Evolutionary conservation across 2,888 invertebrate genomes (phyloP), one percentile per base, ranked within the genome.

Genomic region (Cheilosia urbana): DNA sequence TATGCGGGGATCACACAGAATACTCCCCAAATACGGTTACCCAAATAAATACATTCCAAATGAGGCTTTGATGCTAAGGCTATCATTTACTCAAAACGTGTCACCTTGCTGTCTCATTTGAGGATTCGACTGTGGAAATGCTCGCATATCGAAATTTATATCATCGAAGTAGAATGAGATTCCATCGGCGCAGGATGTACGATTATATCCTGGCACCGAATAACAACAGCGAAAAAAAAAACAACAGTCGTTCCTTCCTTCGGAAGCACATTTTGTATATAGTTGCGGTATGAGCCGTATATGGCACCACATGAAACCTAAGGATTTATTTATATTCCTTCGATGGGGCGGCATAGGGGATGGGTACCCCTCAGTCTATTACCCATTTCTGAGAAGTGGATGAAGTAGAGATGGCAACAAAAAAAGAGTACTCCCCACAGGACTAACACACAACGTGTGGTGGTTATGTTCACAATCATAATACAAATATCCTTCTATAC

Each of bases 381-480:
- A 69, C 11, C 62, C 80, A 63, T 81, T 65, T 65, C 78, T 72
- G 49, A 57, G 57, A 49, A 62, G 51, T 51, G 21, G 37, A 34
- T 47, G 51, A 69, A 58, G 30, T 21, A 45, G 17, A 53, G 4
- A 17, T 40, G 30, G 17, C 27, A 21, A 37, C n/a, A n/a, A 53
- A 53, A 55, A 37, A 42, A 17, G 24, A 60, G 21, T 34, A 65
- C 19, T 63, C 27, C 80, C 55, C 34, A 63, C 7, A 55, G 57
- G 65, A 75, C 68, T 51, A 15, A 51, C 73, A 83, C 68, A 66
- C 51, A 71, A 69, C 60, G 60, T 80, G 60, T 63, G 75, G 51
- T 73, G 80, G 65, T 85, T 80, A 76, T 81, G 76, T 80, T 80
- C 84, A 66, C 84, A 84, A 84, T 84, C 80, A 84, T 80, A 84